Evolutionary conservation across 2,888 invertebrate genomes (phyloP), one percentile per base, ranked within the genome.

Genomic region (Callyntrura guangdongensis): DNA sequence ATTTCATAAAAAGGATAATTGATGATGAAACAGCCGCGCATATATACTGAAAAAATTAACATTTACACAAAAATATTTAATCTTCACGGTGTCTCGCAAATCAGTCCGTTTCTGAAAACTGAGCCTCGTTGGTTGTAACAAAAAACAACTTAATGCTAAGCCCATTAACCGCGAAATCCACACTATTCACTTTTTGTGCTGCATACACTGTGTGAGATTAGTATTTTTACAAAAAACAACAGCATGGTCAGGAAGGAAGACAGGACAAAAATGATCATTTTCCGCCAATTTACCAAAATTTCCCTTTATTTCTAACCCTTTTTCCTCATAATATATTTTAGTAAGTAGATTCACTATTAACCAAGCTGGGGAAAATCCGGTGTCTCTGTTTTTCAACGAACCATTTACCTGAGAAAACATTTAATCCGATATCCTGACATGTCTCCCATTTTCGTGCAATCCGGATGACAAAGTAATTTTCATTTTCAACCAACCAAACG

Each of bases 1-100:
- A 61, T 89, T 89, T 89, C 88, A 89, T 69, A 56, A 49, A 49
- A n/a, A 8, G 27, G 27, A 6, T 25, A 56, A 6, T 36, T 36
- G 36, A 36, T 36, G 36, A 36, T 74, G 14, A 27, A n/a, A n/a
- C n/a, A n/a, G n/a, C n/a, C n/a, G n/a, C n/a, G n/a, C n/a, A n/a
- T n/a, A n/a, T 47, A 22, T 27, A 53, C 36, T 36, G 36, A 36
- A 6, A 6, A 6, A 36, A 36, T 36, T 36, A 82, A 53, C 56
- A 79, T 27, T 83, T 47, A 83, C 1, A 2, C 47, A 83, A 64
- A 81, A 22, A 81, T 25, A 8, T 8, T 22, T 14, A 69, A 25
- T 36, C 6, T 36, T 36, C 6, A 36, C 6, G 36, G 36, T 36
- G 36, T 36, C 2, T 36, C 3, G 2, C 6, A 36, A 36, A 36